These are phyloP conservation scores for Abrostola tripartita DNA, from an alignment of 2,888 invertebrate genomes.

Conservation along the genomic window DNA sequence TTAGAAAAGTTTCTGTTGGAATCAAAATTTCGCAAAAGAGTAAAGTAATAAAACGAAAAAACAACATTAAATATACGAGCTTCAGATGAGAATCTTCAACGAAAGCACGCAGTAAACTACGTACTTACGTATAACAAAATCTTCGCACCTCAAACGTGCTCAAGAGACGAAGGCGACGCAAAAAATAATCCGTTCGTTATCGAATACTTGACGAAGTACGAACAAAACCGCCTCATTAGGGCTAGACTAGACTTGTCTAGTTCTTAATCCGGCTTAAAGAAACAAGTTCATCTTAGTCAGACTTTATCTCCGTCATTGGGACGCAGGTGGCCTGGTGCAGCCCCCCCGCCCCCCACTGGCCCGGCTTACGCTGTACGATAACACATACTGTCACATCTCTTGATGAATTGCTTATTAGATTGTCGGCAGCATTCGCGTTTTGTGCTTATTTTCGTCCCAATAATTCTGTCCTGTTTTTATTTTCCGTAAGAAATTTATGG, in stretches of 20 bases:
- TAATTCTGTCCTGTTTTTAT: conserved; percentile 67
- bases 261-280: conserved; percentile 72
- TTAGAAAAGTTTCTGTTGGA: neutral
- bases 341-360: conserved; percentile 38
- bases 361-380: conserved; percentile 66
- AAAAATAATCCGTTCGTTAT: conserved; percentile 56
- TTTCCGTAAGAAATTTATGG: conserved; percentile 61
- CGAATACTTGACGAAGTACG: conserved; percentile 63
- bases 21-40: neutral
- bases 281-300: conserved; percentile 74
- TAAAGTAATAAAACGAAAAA: neutral
- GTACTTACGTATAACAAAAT: conserved; percentile 34
- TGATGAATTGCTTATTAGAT: conserved; percentile 86
- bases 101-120: conserved; percentile 39
- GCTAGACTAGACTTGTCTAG: conserved; percentile 71
- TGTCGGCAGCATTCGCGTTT: conserved; percentile 73
- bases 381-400: conserved; percentile 81
- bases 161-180: conserved; percentile 35
- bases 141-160: conserved; percentile 47
- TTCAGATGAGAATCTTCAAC: conserved; percentile 33
- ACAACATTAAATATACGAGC: conserved; percentile 15
- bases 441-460: conserved; percentile 73
- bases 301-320: conserved; percentile 74
- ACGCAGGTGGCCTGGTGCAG: conserved; percentile 76
- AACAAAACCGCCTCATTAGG: conserved; percentile 72